These are phyloP conservation scores for Lobophora halterata DNA, from an alignment of 2,888 invertebrate genomes.

Conservation along the genomic window DNA sequence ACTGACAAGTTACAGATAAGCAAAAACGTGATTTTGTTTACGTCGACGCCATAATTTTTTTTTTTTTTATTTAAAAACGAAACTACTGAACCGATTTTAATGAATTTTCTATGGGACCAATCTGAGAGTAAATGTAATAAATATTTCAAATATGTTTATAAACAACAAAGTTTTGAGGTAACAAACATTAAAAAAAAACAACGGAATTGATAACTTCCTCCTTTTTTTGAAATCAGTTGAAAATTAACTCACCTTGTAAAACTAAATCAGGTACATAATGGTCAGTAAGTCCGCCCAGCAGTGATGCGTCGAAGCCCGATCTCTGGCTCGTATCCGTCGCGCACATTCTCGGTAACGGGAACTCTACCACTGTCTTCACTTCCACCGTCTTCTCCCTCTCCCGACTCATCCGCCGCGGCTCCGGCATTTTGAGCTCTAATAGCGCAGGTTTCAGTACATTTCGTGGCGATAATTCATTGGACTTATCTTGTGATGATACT, in stretches of 20 bases:
- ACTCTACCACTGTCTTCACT: slow-evolving; percentile 75
- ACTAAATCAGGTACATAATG: slow-evolving; percentile 88
- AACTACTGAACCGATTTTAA: too few relatives aligned
- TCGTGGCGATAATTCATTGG: neutral
- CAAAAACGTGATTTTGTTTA: too few relatives aligned
- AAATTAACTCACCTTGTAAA: slow-evolving; percentile 80
- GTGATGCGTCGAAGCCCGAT: slow-evolving; percentile 80
- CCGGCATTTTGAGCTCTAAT: slow-evolving; percentile 30
- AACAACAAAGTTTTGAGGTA: too few relatives aligned
- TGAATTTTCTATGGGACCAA: too few relatives aligned
- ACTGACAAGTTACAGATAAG: too few relatives aligned
- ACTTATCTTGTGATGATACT: slow-evolving; percentile 5
- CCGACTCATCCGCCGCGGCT: slow-evolving; percentile 29
- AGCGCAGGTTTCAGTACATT: slow-evolving; percentile 19
- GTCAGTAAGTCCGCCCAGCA: slow-evolving; percentile 83
- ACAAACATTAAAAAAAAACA: too few relatives aligned
- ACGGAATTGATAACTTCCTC: too few relatives aligned
- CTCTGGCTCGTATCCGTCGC: slow-evolving; percentile 22
- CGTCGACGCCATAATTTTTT: too few relatives aligned
- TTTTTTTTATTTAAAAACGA: too few relatives aligned
- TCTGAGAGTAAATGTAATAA: too few relatives aligned
- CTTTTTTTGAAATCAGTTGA: neutral
- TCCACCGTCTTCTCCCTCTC: slow-evolving; percentile 37
- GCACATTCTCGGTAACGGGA: slow-evolving; percentile 74
- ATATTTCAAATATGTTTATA: too few relatives aligned